Percentiles rank a stretch among this genome's conserved stretches.
phyloP scores from a whole-genome alignment of 2,797 vertebrate species.

The Tenualosa thibaudeaui region DNA sequence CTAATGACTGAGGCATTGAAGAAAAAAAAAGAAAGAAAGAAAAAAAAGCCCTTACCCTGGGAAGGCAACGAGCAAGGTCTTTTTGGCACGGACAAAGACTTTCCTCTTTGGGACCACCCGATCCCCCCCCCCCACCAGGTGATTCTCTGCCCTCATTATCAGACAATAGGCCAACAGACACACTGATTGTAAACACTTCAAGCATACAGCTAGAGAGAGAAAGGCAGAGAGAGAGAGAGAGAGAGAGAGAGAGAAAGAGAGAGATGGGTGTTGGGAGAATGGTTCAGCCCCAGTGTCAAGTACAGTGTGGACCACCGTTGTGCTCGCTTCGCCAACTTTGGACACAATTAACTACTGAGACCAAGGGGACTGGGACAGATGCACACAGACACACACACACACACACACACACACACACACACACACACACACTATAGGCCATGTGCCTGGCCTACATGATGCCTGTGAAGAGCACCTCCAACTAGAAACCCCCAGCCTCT shows the following conservation, averaged over 20 bases:
- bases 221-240: background rate
- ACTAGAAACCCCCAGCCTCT: background rate
- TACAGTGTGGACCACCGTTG: slow-evolving; percentile 31
- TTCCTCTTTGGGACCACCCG: slow-evolving; percentile 79
- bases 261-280: slow-evolving; percentile 4
- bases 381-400: slow-evolving; percentile 16
- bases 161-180: slow-evolving; percentile 74
- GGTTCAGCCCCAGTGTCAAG: slow-evolving; percentile 21
- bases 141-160: slow-evolving; percentile 79
- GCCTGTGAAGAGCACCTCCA: background rate
- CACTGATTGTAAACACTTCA: slow-evolving; percentile 77
- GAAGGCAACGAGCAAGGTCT: slow-evolving; percentile 72
- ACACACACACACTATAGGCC: background rate
- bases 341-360: slow-evolving; percentile 24
- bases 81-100: slow-evolving; percentile 77
- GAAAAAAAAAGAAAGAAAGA: slow-evolving; percentile 61
- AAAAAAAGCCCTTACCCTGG: slow-evolving; percentile 53
- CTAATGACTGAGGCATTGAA: slow-evolving; percentile 88
- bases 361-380: slow-evolving; percentile 16
- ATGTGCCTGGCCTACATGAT: background rate
- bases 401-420: slow-evolving; percentile 20
- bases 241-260: background rate
- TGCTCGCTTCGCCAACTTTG: slow-evolving; percentile 19
- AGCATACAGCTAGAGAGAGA: background rate
- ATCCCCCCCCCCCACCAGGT: slow-evolving; percentile 86